Percentiles rank a stretch among this genome's conserved stretches.
These are phyloP conservation scores for Drosophila meridiana DNA, from an alignment of 2,888 invertebrate genomes.

Conservation along the genomic window DNA sequence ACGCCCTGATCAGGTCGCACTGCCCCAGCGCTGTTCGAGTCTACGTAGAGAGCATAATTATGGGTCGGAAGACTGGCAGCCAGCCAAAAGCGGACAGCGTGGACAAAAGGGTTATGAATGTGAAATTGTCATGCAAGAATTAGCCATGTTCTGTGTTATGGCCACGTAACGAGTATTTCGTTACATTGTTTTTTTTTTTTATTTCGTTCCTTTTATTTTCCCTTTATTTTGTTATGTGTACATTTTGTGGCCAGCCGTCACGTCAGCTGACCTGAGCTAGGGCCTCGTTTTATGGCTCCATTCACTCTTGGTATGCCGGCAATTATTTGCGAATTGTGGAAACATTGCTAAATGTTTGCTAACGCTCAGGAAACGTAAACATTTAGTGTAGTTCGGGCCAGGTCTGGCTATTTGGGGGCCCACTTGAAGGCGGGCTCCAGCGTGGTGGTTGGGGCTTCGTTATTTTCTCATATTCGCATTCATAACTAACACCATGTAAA, in stretches of 20 bases:
- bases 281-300: conserved; percentile 62
- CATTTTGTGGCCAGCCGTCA: conserved; percentile 65
- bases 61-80: conserved; percentile 69
- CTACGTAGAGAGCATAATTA: conserved; percentile 61
- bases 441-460: background rate
- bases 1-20: background rate
- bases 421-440: conserved; percentile 11
- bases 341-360: conserved; percentile 73
- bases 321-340: conserved; percentile 71
- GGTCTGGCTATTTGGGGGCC: conserved; percentile 5
- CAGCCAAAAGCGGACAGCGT: conserved; percentile 48
- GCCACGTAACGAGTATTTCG: conserved; percentile 69
- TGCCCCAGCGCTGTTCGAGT: background rate
- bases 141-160: conserved; percentile 79
- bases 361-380: conserved; percentile 79
- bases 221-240: conserved; percentile 18
- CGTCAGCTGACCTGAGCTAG: conserved; percentile 58
- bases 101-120: conserved; percentile 83
- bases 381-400: conserved; percentile 67
- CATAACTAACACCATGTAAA: conserved; percentile 75
- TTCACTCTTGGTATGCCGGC: conserved; percentile 59
- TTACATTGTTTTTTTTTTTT: conserved; percentile 46
- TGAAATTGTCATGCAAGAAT: conserved; percentile 84
- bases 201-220: conserved; percentile 12
- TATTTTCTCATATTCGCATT: conserved; percentile 71